A percentile compares a stretch with the other conserved stretches of the same genome.
Evolutionary conservation across 2,888 invertebrate species (phyloP).

Genomic region (Hymenopus coronatus): DNA sequence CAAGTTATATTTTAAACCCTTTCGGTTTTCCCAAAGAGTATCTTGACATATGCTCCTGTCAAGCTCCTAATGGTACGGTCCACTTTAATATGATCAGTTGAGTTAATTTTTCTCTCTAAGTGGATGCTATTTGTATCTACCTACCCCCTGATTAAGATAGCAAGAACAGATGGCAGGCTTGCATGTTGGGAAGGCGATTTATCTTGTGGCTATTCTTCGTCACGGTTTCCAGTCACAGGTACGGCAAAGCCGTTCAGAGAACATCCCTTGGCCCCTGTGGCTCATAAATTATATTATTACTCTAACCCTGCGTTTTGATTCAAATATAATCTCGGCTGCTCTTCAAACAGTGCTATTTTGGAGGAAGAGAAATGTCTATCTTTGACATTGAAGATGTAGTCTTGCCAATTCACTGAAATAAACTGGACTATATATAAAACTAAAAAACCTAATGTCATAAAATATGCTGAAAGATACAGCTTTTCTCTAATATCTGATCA

Average conservation of each 20-base stretch:
- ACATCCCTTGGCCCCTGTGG: background rate
- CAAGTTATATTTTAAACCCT: background rate
- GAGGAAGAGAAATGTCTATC: too few species aligned
- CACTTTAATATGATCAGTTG: background rate
- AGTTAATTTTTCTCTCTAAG: background rate
- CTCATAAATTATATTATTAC: background rate
- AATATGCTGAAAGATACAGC: too few species aligned
- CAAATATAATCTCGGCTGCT: too few species aligned
- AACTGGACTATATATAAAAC: too few species aligned
- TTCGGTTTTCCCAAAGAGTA: background rate
- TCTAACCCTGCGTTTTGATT: too few species aligned
- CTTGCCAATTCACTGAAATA: too few species aligned
- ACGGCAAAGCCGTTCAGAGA: background rate
- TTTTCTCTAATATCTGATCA: too few species aligned
- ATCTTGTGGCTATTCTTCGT: background rate
- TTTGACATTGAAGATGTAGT: too few species aligned
- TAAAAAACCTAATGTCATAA: too few species aligned
- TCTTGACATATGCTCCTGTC: background rate
- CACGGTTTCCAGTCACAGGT: background rate
- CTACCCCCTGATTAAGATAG: background rate
- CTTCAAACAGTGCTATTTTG: too few species aligned
- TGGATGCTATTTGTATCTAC: background rate
- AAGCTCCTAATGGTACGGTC: background rate
- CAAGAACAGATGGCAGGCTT: background rate
- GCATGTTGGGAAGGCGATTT: background rate